phyloP scores from a whole-genome alignment of 2,113 vertebrate species.

The Orthonyx spaldingii region DNA sequence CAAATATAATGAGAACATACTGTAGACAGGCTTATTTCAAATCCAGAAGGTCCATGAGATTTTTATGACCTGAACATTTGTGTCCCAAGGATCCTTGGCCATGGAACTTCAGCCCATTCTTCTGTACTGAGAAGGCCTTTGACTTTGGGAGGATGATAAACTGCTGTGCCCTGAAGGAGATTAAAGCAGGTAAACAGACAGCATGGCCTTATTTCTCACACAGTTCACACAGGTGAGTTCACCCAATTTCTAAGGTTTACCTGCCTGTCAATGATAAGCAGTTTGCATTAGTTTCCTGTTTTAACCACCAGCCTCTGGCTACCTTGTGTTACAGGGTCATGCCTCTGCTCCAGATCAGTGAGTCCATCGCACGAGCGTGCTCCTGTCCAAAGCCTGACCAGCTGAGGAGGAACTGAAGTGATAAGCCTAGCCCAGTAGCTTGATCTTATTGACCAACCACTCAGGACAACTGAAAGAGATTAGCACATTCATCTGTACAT shows the following conservation, averaged over 20 bases:
- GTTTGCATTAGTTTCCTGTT: neutral
- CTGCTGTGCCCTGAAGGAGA: neutral
- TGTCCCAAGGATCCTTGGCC: neutral
- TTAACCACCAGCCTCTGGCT: neutral
- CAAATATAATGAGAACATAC: neutral
- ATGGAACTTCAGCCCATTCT: neutral
- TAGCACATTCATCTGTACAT: neutral
- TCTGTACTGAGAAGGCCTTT: neutral
- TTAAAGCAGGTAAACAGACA: neutral
- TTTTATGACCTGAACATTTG: neutral
- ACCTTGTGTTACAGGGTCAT: neutral
- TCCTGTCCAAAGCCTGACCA: neutral
- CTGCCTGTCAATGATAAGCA: neutral
- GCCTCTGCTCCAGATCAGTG: rapidly evolving
- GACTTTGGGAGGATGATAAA: neutral
- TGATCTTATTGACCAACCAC: neutral
- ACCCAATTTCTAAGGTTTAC: neutral
- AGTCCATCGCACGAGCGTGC: rapidly evolving
- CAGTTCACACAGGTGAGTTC: neutral
- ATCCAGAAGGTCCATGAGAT: neutral
- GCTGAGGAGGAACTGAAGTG: neutral
- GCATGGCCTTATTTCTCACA: neutral
- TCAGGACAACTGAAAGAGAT: neutral
- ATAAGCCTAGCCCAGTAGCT: neutral
- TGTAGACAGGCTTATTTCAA: neutral